phyloP scores from a whole-genome alignment of 2,888 invertebrate genomes.

The Trachelus stipa region DNA sequence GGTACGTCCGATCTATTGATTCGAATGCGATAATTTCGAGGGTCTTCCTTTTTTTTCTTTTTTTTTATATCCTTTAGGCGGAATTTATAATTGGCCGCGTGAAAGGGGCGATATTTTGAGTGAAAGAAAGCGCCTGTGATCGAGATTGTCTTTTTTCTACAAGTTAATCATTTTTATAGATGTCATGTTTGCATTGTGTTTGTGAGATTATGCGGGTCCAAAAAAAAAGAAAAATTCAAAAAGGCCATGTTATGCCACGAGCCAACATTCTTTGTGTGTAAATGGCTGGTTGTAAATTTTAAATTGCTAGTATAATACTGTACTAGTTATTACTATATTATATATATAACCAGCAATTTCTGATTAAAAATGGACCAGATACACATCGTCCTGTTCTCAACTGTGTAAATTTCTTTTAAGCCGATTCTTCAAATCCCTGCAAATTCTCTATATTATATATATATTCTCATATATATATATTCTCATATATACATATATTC shows the following conservation, averaged over 20 bases:
- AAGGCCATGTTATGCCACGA: background rate
- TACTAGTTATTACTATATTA: too few species aligned
- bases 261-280: background rate
- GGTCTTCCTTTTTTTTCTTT: background rate
- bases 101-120: background rate
- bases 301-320: background rate
- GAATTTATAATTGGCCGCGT: background rate
- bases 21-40: background rate
- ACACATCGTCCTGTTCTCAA: too few species aligned
- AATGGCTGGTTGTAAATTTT: background rate
- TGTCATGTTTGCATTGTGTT: background rate
- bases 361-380: too few species aligned
- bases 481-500: too few species aligned
- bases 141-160: background rate
- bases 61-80: background rate
- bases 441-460: background rate
- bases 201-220: background rate
- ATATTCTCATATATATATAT: too few species aligned
- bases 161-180: background rate
- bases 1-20: background rate
- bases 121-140: background rate
- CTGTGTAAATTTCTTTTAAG: too few species aligned
- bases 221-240: background rate
- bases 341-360: too few species aligned
- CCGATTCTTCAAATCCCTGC: background rate